phyloP scores from a whole-genome alignment of 2,888 invertebrate species.

The Tipula unca region DNA sequence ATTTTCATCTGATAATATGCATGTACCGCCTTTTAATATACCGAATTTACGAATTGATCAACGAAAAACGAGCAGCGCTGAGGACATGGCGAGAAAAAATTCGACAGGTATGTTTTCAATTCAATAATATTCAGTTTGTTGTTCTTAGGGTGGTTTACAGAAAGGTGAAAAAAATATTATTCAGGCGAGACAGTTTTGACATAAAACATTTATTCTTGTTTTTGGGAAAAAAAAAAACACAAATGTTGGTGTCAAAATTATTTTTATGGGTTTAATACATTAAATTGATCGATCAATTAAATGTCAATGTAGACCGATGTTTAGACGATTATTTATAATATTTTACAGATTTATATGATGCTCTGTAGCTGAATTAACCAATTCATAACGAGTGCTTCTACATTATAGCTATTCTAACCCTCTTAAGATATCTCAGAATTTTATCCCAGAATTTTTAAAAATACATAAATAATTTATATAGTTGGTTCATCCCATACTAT shows the following conservation, averaged over 20 bases:
- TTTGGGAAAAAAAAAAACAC: neutral
- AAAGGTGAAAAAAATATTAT: neutral
- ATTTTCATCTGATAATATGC: slow-evolving; percentile 79
- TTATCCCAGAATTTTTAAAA: too few species aligned
- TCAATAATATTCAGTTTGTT: neutral
- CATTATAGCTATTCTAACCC: too few species aligned
- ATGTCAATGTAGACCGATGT: neutral
- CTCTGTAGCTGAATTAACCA: neutral
- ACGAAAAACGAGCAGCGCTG: slow-evolving; percentile 82
- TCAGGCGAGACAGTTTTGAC: neutral
- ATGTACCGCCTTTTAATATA: slow-evolving; percentile 74
- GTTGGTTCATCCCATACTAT: too few species aligned
- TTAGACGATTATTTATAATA: neutral
- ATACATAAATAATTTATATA: too few species aligned
- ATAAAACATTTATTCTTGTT: neutral
- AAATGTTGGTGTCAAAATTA: neutral
- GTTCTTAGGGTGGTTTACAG: neutral
- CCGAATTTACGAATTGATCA: slow-evolving; percentile 81
- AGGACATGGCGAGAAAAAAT: slow-evolving; percentile 84
- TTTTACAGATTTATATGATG: neutral
- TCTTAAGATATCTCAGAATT: too few species aligned
- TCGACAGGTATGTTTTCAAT: slow-evolving; percentile 53
- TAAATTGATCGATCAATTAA: neutral
- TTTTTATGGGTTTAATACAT: neutral
- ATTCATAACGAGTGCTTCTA: too few species aligned